Evolutionary conservation across 2,888 invertebrate species (phyloP), one percentile per base, ranked within the genome.

Genomic region (Phyto melanocephala): DNA sequence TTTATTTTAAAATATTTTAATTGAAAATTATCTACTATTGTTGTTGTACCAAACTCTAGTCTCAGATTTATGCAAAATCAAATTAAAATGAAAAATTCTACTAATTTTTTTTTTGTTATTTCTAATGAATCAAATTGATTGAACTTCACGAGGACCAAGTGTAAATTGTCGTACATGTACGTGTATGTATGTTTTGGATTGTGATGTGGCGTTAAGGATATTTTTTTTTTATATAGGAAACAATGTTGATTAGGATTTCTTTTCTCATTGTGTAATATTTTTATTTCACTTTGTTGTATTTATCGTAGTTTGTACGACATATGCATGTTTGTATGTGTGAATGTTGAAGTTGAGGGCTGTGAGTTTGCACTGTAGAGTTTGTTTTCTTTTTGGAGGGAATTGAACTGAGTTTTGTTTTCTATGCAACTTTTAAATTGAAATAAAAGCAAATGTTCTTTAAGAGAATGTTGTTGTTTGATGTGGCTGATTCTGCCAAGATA

Each of bases 401-500:
- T 68, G 28, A 22, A 68, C 60, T 5, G 52, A 77, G 42, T 77
- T 77, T 33, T 24, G 37, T 62, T 60, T 40, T 40, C 33, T 74
- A 40, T 63, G 62, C 71, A 45, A 20, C 37, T 65, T 17, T 42
- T 22, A 33, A 67, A 50, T 60, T 20, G 28, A 68, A 50, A 58
- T 67, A 20, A 37, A 56, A 63, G 50, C 50, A 70, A 75, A 80
- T 75, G 75, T 70, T 70, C 45, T 63, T 62, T 68, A 35, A 33
- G 68, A 74, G 74, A 68, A 45, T 74, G 74, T 75, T 60, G 65
- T 63, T 58, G 63, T 56, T 65, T 60, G 42, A 52, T 80, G 78
- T 76, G 82, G 79, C 62, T 60, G 71, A 79, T 67, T 79, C 58
- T 79, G 79, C 70, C 82, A 65, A 82, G 82, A 71, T 54, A 79